A percentile compares a stretch with the other conserved stretches of the same genome.
phyloP scores from a whole-genome alignment of 2,797 vertebrate genomes.

The Notamacropus eugenii region DNA sequence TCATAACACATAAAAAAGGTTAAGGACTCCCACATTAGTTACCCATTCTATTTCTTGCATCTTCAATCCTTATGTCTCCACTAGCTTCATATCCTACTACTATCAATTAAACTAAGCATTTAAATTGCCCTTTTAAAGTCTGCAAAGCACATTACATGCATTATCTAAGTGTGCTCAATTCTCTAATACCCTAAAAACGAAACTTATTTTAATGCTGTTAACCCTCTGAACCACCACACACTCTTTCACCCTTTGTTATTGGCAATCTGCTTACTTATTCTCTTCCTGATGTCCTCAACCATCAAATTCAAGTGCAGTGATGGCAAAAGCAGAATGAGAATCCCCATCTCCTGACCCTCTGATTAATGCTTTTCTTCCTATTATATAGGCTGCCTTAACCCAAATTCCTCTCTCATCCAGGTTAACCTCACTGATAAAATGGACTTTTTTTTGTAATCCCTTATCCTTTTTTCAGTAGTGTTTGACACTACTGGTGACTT shows the following conservation, averaged over 20 bases:
- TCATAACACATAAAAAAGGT: neutral
- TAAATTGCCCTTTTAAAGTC: neutral
- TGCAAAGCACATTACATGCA: neutral
- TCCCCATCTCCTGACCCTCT: neutral
- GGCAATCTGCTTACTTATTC: neutral
- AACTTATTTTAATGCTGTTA: neutral
- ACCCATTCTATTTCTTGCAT: neutral
- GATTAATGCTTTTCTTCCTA: neutral
- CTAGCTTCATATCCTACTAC: neutral
- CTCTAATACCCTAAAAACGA: neutral
- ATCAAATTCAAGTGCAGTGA: neutral
- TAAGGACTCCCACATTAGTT: neutral
- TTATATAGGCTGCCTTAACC: neutral
- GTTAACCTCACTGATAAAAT: neutral
- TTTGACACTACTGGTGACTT: neutral
- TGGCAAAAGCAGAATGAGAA: neutral
- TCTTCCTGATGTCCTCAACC: neutral
- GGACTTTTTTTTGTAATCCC: neutral
- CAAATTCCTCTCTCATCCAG: neutral
- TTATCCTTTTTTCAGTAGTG: neutral
- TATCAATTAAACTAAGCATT: neutral
- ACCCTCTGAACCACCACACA: neutral
- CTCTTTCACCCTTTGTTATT: neutral
- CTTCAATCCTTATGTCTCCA: neutral
- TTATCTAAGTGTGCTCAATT: neutral